Evolutionary conservation across 2,888 invertebrate species (phyloP).

Genomic region (Drosophila prostipennis): DNA sequence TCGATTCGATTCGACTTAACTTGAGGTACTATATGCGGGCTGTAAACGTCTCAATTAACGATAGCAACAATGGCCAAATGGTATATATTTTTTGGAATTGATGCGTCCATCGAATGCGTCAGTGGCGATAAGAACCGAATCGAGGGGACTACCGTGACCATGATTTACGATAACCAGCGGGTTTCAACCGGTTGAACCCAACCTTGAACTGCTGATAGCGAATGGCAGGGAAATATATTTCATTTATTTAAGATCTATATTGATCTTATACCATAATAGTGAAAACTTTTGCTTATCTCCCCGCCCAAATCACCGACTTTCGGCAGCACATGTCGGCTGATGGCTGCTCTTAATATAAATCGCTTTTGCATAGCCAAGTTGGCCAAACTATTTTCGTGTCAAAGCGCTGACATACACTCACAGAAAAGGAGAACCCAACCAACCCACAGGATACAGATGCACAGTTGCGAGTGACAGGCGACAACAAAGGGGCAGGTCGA

Average conservation of each 20-base stretch:
- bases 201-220: conserved; percentile 1
- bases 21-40: conserved; percentile 12
- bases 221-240: neutral
- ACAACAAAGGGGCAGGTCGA: conserved; percentile 66
- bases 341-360: conserved; percentile 43
- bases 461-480: conserved; percentile 69
- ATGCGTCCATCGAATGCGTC: conserved; percentile 57
- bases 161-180: conserved; percentile 35
- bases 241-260: neutral
- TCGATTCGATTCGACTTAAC: neutral
- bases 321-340: conserved; percentile 50
- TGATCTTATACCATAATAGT: neutral
- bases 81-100: conserved; percentile 56
- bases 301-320: conserved; percentile 9
- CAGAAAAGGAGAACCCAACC: no score
- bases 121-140: conserved; percentile 33
- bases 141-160: conserved; percentile 19
- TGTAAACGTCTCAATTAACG: conserved; percentile 67
- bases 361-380: conserved; percentile 66
- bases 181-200: conserved; percentile 34
- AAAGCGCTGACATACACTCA: conserved; percentile 19
- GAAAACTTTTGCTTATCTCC: neutral
- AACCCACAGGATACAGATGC: conserved; percentile 16
- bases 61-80: conserved; percentile 68
- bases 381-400: conserved; percentile 59